Conservation (phyloP, 2,797 vertebrate genomes). For the Lutjanus argentimaculatus region DNA sequence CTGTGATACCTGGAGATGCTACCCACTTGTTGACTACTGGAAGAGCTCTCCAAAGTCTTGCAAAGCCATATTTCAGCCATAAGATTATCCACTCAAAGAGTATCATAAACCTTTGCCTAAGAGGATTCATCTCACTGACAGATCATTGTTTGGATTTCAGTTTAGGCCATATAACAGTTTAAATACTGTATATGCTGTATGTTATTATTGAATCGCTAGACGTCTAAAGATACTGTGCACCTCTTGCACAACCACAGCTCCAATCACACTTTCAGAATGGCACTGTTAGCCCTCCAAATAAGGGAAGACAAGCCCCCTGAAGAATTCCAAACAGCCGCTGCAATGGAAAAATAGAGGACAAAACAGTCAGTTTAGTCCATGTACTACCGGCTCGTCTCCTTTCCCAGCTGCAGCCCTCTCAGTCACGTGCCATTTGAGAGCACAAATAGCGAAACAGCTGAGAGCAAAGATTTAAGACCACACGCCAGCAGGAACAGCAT, state of each 20-base stretch:
- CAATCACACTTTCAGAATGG: neutral
- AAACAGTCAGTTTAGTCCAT: conserved; percentile 24
- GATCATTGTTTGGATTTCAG: neutral
- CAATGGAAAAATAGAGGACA: conserved; percentile 31
- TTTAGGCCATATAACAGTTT: conserved; percentile 10
- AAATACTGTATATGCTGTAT: neutral
- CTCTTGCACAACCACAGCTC: neutral
- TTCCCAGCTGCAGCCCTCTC: conserved; percentile 7
- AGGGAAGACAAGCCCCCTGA: conserved; percentile 1
- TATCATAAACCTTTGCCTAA: conserved; percentile 45
- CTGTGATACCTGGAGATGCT: conserved; percentile 21
- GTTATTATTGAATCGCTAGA: neutral
- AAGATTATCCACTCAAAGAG: conserved; percentile 62
- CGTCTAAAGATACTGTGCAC: neutral
- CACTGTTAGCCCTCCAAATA: conserved; percentile 7
- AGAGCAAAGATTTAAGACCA: conserved; percentile 4
- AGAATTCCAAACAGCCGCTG: conserved; percentile 33
- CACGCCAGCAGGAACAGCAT: neutral
- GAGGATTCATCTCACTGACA: conserved; percentile 61
- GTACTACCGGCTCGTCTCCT: neutral
- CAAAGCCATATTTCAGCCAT: conserved; percentile 64
- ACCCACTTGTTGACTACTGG: conserved; percentile 23
- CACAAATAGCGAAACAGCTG: neutral
- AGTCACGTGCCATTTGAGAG: conserved; percentile 18
- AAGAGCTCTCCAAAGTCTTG: conserved; percentile 59